These are phyloP conservation scores for Drosophila sproati DNA, from an alignment of 1,140 invertebrate species.

Conservation along the genomic window DNA sequence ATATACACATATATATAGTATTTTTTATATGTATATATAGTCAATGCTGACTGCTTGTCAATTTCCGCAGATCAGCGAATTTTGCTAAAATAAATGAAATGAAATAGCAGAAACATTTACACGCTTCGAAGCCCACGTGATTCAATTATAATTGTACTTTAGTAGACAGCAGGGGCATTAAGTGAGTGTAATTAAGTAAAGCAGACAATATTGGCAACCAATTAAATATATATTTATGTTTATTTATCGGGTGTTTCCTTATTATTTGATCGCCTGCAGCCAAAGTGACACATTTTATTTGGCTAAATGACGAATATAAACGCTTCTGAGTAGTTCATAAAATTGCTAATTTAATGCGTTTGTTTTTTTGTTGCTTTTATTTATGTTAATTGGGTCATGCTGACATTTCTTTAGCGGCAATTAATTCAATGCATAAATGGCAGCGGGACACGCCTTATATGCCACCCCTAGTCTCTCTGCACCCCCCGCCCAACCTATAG, in stretches of 20 bases:
- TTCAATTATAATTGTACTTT: background rate
- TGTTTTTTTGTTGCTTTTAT: slow-evolving; percentile 18
- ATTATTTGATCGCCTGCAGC: slow-evolving; percentile 7
- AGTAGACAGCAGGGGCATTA: no score
- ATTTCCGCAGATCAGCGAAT: slow-evolving; percentile 15
- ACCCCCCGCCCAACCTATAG: background rate
- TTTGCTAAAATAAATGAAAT: background rate
- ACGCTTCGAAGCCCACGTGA: slow-evolving; percentile 9
- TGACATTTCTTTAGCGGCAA: slow-evolving; percentile 50
- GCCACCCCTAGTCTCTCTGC: background rate
- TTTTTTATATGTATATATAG: background rate
- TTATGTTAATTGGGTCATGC: slow-evolving; percentile 62
- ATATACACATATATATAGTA: background rate
- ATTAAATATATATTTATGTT: background rate
- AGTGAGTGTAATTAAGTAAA: no score
- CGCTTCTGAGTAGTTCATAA: slow-evolving; percentile 27
- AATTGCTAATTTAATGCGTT: slow-evolving; percentile 9
- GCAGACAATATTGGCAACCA: no score
- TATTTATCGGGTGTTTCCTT: slow-evolving; percentile 1
- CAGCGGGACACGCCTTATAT: slow-evolving; percentile 16
- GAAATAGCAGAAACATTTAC: slow-evolving; percentile 12
- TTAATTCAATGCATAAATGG: slow-evolving; percentile 50
- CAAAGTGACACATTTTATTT: slow-evolving; percentile 12
- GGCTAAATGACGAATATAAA: slow-evolving; percentile 20
- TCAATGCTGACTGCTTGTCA: slow-evolving; percentile 17